Base-by-base conservation (phyloP, 2,797 vertebrate genomes). In the Chromobotia macracanthus region DNA sequence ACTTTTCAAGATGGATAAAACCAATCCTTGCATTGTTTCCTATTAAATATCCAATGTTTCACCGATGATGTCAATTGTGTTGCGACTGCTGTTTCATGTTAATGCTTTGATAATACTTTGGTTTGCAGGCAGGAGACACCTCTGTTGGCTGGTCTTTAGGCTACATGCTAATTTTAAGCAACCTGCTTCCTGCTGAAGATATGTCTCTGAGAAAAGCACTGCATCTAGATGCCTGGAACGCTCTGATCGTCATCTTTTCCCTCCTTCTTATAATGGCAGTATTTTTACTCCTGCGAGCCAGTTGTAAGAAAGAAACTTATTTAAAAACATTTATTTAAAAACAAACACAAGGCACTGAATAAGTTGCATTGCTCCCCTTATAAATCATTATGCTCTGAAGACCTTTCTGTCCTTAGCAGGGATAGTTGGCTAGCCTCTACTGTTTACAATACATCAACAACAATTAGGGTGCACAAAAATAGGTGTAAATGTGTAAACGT, bases 131-230 rank as follows among this genome's bases (percentile, higher is more conserved):
- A 0, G 94, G 90, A 68, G 95, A 91, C 66, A 92, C 94, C 0
- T 89, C 94, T 0, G 88, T 96, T 0, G 95, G 95, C 86, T 96
- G 95, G 95, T 94, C 95, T 0, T 88, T 96, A 3, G 95, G 95
- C 23, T 96, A 95, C 83, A 95, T 96, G 95, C 89, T 95, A 76
- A 95, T 92, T 82, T 86, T 95, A 64, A 96, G 94, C 88, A 95
- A 93, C 84, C 86, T 95, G 88, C 88, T 96, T 63, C 94, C 95
- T 0, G 89, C 91, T 0, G 94, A 95, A 72, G 85, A 88, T 3
- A 48, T 87, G 0, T 81, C 72, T 5, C 86, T 92, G 77, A 90
- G 90, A 82, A 96, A 94, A 80, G 83, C 85, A 4, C 21, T 88
- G 60, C 72, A 12, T 46, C 73, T 75, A 8, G 73, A 50, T 25